A percentile compares a stretch with the other conserved stretches of the same genome.
Evolutionary conservation across 2,888 invertebrate species (phyloP).

Genomic region (Zaprionus obscuricornis): DNA sequence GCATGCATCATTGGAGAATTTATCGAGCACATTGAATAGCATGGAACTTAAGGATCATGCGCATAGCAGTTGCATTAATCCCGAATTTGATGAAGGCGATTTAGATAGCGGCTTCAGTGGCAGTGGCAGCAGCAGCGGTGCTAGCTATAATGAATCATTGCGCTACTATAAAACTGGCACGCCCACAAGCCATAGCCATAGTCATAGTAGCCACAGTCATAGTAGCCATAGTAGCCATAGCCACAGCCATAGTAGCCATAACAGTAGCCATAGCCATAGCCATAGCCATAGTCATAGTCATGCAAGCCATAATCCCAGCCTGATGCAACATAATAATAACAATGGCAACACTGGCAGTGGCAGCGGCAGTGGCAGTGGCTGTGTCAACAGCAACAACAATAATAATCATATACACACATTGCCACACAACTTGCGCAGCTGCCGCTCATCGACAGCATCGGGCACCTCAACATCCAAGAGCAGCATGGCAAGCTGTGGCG

Average conservation of each 20-base stretch:
- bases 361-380: conserved; percentile 34
- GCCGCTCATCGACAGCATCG: conserved; percentile 82
- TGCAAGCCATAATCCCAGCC: conserved; percentile 21
- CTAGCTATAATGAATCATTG: conserved; percentile 91
- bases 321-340: conserved; percentile 28
- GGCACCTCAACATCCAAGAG: conserved; percentile 83
- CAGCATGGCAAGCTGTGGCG: conserved; percentile 82
- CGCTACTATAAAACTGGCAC: conserved; percentile 84
- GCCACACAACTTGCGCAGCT: conserved; percentile 82
- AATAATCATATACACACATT: conserved; percentile 65
- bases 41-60: conserved; percentile 83
- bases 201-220: conserved; percentile 34
- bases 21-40: conserved; percentile 82
- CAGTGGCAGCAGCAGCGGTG: conserved; percentile 90
- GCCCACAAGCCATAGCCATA: conserved; percentile 58
- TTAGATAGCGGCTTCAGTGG: conserved; percentile 90
- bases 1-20: conserved; percentile 82
- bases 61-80: conserved; percentile 82
- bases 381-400: conserved; percentile 38
- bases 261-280: conserved; percentile 13
- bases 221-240: conserved; percentile 31
- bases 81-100: conserved; percentile 85
- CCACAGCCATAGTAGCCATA: conserved; percentile 33
- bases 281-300: conserved; percentile 16
- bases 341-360: conserved; percentile 17